A percentile compares a stretch with the other conserved stretches of the same genome.
These are phyloP conservation scores for Caenorhabditis sp. DNA, from an alignment of 2,888 invertebrate species.

Conservation along the genomic window DNA sequence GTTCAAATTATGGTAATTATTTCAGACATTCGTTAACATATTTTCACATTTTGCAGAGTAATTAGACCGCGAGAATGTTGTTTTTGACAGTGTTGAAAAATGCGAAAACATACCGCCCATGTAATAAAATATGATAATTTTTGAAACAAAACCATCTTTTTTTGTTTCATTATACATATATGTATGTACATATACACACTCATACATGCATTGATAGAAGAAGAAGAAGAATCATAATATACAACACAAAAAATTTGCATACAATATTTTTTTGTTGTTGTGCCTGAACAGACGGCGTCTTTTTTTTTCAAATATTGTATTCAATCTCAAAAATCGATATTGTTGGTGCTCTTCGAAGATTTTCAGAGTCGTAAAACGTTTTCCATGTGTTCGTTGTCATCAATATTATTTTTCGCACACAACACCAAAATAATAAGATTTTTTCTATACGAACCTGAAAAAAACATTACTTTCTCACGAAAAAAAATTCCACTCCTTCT, in stretches of 20 bases:
- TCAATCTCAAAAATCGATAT: no score
- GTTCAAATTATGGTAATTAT: no score
- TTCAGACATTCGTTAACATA: no score
- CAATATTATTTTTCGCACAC: no score
- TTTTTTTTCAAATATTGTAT: background rate
- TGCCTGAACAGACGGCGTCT: background rate
- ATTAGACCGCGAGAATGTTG: no score
- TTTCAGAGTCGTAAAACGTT: no score
- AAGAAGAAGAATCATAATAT: background rate
- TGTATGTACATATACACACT: background rate
- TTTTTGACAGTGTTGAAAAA: no score
- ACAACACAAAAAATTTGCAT: background rate
- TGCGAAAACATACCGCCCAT: no score
- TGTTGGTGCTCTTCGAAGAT: no score
- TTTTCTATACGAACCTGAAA: background rate
- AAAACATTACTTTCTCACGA: background rate
- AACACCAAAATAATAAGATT: background rate
- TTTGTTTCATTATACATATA: no score
- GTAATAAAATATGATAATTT: constrained; percentile 15
- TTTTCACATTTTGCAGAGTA: no score
- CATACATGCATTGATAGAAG: background rate
- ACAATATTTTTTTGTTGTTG: background rate
- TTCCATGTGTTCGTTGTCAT: no score
- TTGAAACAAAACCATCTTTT: background rate
- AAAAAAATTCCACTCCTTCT: constrained; percentile 9